phyloP scores from a whole-genome alignment of 2,113 vertebrate genomes.

The Oenanthe oenanthe region DNA sequence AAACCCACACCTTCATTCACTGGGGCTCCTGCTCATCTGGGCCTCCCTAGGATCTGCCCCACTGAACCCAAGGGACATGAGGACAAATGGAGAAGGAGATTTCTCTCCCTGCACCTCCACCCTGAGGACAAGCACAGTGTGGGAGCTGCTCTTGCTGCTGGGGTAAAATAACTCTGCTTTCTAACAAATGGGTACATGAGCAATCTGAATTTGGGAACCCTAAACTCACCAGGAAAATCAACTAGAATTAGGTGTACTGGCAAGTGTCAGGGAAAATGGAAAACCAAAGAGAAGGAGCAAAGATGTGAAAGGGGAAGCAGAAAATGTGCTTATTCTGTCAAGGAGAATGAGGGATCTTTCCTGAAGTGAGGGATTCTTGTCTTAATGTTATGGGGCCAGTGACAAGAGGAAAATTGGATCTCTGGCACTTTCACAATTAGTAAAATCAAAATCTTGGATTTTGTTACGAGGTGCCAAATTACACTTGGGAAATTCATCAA shows the following conservation, averaged over 20 bases:
- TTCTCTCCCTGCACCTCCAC: not conserved
- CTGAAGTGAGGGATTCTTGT: not conserved
- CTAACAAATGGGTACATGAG: not conserved
- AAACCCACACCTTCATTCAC: not conserved
- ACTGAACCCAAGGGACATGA: fast-evolving
- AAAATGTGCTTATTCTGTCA: not conserved
- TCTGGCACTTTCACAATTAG: not conserved
- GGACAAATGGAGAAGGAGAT: not conserved
- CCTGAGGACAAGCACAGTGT: fast-evolving
- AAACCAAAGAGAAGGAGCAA: not conserved
- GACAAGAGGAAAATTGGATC: not conserved
- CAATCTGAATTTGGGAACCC: not conserved
- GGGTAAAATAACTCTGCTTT: not conserved
- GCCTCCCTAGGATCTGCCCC: not conserved
- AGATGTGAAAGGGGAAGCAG: not conserved
- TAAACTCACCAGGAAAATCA: not conserved
- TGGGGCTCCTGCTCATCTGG: not conserved
- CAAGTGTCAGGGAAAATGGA: not conserved
- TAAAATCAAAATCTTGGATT: not conserved
- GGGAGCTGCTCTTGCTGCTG: not conserved
- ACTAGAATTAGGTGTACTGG: not conserved
- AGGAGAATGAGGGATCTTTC: not conserved
- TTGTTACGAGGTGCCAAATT: not conserved
- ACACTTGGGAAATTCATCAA: not conserved
- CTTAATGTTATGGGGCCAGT: not conserved